Conservation (phyloP, 2,797 vertebrate genomes). For the Gastrophryne carolinensis region DNA sequence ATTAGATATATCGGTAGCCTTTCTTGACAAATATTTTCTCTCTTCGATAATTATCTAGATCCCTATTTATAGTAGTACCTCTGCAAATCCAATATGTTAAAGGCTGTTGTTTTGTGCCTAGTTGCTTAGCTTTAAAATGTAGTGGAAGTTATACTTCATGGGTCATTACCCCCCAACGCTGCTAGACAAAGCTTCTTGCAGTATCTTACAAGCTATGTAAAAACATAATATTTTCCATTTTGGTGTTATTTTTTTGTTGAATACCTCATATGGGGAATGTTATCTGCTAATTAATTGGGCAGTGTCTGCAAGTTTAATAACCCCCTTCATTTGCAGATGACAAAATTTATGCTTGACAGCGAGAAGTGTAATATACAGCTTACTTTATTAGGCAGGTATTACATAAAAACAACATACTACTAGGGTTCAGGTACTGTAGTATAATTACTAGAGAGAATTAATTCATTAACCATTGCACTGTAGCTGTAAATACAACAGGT, state of each 20-base stretch:
- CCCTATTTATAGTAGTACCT: neutral
- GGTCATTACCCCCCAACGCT: neutral
- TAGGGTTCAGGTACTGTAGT: too few relatives aligned
- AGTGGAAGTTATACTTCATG: neutral
- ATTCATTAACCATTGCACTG: too few relatives aligned
- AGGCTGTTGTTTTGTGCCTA: neutral
- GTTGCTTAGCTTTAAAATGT: neutral
- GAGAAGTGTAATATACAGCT: too few relatives aligned
- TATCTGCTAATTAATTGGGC: too few relatives aligned
- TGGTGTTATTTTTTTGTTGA: neutral
- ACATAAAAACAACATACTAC: too few relatives aligned
- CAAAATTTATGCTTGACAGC: too few relatives aligned
- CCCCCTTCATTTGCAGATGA: too few relatives aligned
- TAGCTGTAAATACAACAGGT: too few relatives aligned
- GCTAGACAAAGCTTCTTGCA: neutral
- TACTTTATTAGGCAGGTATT: too few relatives aligned
- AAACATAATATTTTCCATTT: neutral
- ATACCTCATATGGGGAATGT: too few relatives aligned
- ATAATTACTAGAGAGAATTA: too few relatives aligned
- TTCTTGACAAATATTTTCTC: slow-evolving; percentile 25
- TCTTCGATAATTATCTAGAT: neutral
- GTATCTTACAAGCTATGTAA: neutral
- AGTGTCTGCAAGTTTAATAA: too few relatives aligned
- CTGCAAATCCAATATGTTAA: slow-evolving; percentile 6
- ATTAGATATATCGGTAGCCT: slow-evolving; percentile 38